These are phyloP conservation scores for Coreius guichenoti DNA, from an alignment of 2,797 vertebrate genomes.

Conservation along the genomic window DNA sequence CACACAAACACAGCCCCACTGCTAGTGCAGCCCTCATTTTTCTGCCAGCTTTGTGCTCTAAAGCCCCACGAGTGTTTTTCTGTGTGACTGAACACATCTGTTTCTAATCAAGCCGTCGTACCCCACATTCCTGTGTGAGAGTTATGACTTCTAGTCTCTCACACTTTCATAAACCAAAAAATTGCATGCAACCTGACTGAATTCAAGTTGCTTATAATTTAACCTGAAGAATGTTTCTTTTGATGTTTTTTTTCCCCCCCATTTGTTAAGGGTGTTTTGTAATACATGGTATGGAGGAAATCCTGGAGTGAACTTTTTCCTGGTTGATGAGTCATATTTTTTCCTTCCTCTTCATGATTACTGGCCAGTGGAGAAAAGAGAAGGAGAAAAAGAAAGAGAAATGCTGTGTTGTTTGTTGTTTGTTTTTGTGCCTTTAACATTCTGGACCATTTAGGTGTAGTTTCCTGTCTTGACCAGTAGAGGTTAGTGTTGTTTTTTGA, in stretches of 20 bases:
- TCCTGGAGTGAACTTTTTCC: slow-evolving; percentile 3
- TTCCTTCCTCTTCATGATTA: not conserved
- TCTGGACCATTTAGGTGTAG: not conserved
- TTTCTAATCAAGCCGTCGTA: slow-evolving; percentile 48
- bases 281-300: not conserved
- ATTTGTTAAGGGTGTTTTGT: slow-evolving; percentile 1
- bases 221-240: not conserved
- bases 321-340: not conserved
- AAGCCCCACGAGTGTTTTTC: not conserved
- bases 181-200: not conserved
- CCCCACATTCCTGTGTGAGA: slow-evolving; percentile 48
- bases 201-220: not conserved
- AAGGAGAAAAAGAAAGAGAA: not conserved
- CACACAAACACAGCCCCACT: not conserved
- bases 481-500: slow-evolving; percentile 42
- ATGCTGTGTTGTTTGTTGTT: not conserved
- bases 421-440: not conserved
- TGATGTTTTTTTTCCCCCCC: not conserved
- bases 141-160: slow-evolving; percentile 31
- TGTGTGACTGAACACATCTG: slow-evolving; percentile 50
- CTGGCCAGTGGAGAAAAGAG: not conserved
- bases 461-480: slow-evolving; percentile 51
- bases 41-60: not conserved
- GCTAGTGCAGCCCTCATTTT: not conserved
- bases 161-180: slow-evolving; percentile 12